Evolutionary conservation across 2,113 vertebrate genomes (phyloP), one percentile per base, ranked within the genome.

Genomic region (Neolamprologus devosi): DNA sequence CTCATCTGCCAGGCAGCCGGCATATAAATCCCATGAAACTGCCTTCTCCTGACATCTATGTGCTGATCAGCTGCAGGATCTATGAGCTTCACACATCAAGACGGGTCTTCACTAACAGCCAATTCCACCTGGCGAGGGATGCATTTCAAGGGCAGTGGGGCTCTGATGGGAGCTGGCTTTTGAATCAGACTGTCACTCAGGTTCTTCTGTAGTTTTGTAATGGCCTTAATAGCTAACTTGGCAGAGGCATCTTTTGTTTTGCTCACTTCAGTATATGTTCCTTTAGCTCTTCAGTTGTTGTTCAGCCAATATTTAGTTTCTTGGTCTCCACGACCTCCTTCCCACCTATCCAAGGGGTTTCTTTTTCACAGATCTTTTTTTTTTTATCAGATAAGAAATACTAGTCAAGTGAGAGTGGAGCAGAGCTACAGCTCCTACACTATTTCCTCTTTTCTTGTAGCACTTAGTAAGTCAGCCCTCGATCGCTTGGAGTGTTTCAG

Each of bases 1-100:
- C 73, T 73, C 87, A 33, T 81, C 83, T 80, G 80, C 58, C 84
- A 78, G 78, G 58, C 86, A 84, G 84, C 73, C 0, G 2, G 33
- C 6, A 2, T 79, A 88, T 93, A 90, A 94, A 91, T 93, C 89
- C 81, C 78, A 51, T 53, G 35, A 84, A 95, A 91, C 86, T 42
- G 89, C 80, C 73, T 86, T 75, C 60, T 33, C 10, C 55, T 82
- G 90, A 88, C 89, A 90, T 45, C 83, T 49, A 26, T 73, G 73
- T 79, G 63, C 83, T 88, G 70, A 92, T 91, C 89, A 83, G 83
- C 84, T 73, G 80, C 54, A 88, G 84, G 80, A 95, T 90, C 82
- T 83, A 91, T 54, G 85, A 83, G 45, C 68, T 23, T 85, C 86
- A 83, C 88, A 68, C 83, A 57, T 86, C 80, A 70, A 55, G 28